These are phyloP conservation scores for Dinothrombium tinctorium DNA, from an alignment of 1,140 invertebrate genomes.

Conservation along the genomic window DNA sequence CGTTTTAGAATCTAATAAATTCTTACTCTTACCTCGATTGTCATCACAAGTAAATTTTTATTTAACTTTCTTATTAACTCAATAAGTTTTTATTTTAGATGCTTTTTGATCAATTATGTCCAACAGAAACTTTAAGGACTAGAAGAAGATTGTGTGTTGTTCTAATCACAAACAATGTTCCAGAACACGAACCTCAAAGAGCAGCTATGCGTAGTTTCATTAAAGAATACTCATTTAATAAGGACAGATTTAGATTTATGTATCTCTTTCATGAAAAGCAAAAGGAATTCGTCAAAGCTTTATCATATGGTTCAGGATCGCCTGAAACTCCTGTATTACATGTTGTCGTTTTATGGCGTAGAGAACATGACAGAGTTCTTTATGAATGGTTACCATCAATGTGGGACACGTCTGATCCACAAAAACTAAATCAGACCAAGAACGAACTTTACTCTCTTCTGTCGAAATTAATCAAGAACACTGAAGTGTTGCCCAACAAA, in stretches of 20 bases:
- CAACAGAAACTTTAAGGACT: slow-evolving; percentile 49
- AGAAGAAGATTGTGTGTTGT: slow-evolving; percentile 65
- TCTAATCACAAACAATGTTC: slow-evolving; percentile 42
- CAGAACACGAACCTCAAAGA: slow-evolving; percentile 21
- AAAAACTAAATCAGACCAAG: slow-evolving; percentile 41
- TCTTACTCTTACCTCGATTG: slow-evolving; percentile 57
- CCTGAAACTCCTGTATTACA: slow-evolving; percentile 22
- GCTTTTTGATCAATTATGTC: slow-evolving; percentile 60
- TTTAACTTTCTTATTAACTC: not conserved
- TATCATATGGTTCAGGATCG: slow-evolving; percentile 30
- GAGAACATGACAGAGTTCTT: slow-evolving; percentile 53
- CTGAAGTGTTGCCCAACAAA: slow-evolving; percentile 29
- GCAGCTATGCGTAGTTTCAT: slow-evolving; percentile 29
- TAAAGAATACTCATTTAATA: slow-evolving; percentile 21
- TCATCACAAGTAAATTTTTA: slow-evolving; percentile 52
- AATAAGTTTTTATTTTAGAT: slow-evolving; percentile 23
- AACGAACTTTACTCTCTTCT: slow-evolving; percentile 43
- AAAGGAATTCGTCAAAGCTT: slow-evolving; percentile 46
- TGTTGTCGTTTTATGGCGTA: slow-evolving; percentile 66
- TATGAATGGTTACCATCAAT: slow-evolving; percentile 61
- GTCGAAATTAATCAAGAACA: slow-evolving; percentile 38
- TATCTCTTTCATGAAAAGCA: slow-evolving; percentile 67
- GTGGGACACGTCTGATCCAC: slow-evolving; percentile 27
- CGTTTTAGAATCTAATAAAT: slow-evolving; percentile 66
- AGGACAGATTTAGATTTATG: slow-evolving; percentile 30